Conservation (phyloP, 2,113 vertebrate genomes). For the Thymallus thymallus region DNA sequence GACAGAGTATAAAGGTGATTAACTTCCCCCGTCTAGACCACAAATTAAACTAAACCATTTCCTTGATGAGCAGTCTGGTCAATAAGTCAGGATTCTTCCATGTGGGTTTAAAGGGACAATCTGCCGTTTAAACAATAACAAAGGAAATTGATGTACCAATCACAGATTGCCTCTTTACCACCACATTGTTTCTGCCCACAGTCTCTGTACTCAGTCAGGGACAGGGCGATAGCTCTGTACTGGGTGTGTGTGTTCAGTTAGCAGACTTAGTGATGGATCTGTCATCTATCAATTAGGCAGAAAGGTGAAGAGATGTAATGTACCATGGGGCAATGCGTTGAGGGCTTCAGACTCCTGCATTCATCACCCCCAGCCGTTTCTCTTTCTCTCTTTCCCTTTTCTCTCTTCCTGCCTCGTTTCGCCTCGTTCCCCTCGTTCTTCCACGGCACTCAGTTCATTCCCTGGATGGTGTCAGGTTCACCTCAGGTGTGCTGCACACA, state of each 20-base stretch:
- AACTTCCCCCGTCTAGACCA: no score
- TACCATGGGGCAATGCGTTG: not conserved
- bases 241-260: not conserved
- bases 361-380: no score
- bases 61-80: no score
- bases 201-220: not conserved
- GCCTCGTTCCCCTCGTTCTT: not conserved
- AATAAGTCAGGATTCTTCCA: no score
- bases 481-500: no score
- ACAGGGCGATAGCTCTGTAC: not conserved
- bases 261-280: conserved; percentile 19
- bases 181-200: not conserved
- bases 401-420: conserved; percentile 23
- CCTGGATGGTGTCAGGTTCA: no score
- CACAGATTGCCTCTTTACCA: not conserved
- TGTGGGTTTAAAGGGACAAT: no score
- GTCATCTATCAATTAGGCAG: conserved; percentile 30
- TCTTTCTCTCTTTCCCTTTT: not conserved
- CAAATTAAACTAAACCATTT: no score
- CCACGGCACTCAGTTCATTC: conserved; percentile 5
- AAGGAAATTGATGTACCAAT: no score
- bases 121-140: no score
- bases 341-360: not conserved
- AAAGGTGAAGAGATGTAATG: conserved; percentile 44
- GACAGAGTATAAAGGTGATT: no score